Conservation (phyloP, 1,140 invertebrate genomes). For the Sarcophaga peregrina region DNA sequence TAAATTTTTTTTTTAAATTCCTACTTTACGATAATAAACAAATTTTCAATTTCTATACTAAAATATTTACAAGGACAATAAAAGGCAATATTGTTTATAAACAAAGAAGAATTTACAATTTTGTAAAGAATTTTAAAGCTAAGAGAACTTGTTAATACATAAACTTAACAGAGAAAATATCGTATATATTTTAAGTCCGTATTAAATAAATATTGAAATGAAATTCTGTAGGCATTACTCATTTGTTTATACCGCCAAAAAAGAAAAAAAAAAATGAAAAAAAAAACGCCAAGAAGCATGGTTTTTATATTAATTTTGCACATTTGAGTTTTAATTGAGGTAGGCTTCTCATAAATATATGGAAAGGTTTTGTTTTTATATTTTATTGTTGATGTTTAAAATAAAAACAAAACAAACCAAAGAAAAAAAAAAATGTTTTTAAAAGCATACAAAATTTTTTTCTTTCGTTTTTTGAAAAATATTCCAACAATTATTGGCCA, state of each 20-base stretch:
- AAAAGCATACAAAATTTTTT: too few relatives aligned
- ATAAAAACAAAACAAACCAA: too few relatives aligned
- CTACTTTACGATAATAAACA: too few relatives aligned
- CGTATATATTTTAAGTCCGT: too few relatives aligned
- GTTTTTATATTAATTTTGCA: not conserved
- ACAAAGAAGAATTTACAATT: too few relatives aligned
- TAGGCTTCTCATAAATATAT: conserved; percentile 47
- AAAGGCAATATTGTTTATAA: too few relatives aligned
- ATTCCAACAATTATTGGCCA: conserved; percentile 9
- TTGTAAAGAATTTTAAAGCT: not conserved
- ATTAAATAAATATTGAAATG: too few relatives aligned
- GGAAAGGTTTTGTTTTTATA: not conserved
- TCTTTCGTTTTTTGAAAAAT: not conserved
- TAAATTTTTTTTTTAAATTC: too few relatives aligned
- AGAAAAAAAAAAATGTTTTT: too few relatives aligned
- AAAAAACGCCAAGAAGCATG: not conserved
- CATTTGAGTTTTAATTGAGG: conserved; percentile 52
- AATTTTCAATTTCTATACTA: too few relatives aligned
- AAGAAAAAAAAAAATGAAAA: too few relatives aligned
- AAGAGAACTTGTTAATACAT: not conserved
- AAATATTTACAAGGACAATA: too few relatives aligned
- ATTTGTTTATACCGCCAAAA: not conserved
- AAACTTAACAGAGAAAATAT: not conserved
- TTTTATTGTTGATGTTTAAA: not conserved
- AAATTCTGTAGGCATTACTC: not conserved